A percentile compares a stretch with the other conserved stretches of the same genome.
phyloP scores from a whole-genome alignment of 2,888 invertebrate species.

The Heteromyza rotundicornis region DNA sequence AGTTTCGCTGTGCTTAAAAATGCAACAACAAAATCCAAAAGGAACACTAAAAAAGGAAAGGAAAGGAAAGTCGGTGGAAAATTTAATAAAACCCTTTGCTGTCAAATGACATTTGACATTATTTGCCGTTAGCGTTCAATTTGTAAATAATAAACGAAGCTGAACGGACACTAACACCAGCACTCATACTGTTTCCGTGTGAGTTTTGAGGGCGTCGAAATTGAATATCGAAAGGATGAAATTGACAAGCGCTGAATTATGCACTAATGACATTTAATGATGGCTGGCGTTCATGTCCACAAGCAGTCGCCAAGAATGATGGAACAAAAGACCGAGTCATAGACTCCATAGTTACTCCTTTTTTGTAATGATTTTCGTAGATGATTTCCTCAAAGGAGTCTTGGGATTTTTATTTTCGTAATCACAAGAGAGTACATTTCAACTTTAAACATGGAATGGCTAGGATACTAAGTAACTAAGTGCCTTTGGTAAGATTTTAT shows the following conservation, averaged over 20 bases:
- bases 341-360: too few species aligned
- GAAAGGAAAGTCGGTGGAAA: too few species aligned
- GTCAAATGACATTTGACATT: constrained; percentile 31
- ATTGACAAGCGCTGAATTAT: constrained; percentile 6
- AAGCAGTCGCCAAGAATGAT: background rate
- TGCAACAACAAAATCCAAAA: constrained; percentile 13
- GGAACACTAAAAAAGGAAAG: too few species aligned
- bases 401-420: too few species aligned
- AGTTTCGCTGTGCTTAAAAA: constrained; percentile 8
- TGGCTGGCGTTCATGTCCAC: background rate
- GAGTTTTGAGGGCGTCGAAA: background rate
- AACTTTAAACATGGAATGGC: too few species aligned
- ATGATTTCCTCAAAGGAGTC: too few species aligned
- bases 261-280: background rate
- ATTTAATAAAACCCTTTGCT: constrained; percentile 12
- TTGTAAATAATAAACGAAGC: constrained; percentile 28
- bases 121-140: constrained; percentile 27
- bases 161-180: background rate
- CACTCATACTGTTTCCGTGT: too few species aligned
- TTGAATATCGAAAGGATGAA: background rate
- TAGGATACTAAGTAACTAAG: too few species aligned
- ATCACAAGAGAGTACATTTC: too few species aligned
- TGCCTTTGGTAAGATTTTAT: too few species aligned
- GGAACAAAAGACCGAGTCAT: too few species aligned
- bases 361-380: too few species aligned